phyloP scores from a whole-genome alignment of 2,113 vertebrate species.

The Eira barbara region DNA sequence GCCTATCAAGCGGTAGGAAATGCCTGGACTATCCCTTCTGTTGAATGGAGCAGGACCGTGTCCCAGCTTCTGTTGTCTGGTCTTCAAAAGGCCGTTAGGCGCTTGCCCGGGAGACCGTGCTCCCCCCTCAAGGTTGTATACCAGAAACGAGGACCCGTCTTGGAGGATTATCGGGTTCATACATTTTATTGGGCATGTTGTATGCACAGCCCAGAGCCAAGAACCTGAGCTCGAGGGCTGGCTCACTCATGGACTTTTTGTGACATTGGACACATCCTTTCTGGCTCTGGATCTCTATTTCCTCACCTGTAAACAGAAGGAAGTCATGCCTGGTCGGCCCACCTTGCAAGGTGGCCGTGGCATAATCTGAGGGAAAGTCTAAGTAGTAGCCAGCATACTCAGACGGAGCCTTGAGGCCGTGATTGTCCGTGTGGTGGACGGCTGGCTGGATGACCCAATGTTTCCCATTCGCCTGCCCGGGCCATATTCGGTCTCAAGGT shows the following conservation, averaged over 20 bases:
- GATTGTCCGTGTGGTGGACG: not conserved
- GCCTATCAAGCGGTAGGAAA: not conserved
- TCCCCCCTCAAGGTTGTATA: not conserved
- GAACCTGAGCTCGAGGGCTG: not conserved
- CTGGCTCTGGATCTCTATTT: not conserved
- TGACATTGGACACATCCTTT: not conserved
- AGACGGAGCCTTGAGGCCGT: not conserved
- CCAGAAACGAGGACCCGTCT: not conserved
- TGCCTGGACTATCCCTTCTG: not conserved
- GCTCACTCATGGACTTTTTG: not conserved
- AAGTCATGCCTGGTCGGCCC: not conserved
- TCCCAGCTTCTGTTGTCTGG: not conserved
- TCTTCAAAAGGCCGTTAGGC: not conserved
- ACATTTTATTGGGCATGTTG: not conserved
- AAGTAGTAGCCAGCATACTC: not conserved
- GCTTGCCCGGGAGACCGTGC: accelerated
- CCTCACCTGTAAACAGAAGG: not conserved
- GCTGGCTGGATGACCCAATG: not conserved
- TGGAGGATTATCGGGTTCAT: not conserved
- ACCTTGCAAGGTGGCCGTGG: not conserved
- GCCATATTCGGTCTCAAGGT: not conserved
- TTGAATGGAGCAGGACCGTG: not conserved
- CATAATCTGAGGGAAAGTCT: not conserved
- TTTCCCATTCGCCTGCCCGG: no score
- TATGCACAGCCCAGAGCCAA: not conserved